These are phyloP conservation scores for Choreutis nemorana DNA, from an alignment of 2,888 invertebrate species.

Conservation along the genomic window DNA sequence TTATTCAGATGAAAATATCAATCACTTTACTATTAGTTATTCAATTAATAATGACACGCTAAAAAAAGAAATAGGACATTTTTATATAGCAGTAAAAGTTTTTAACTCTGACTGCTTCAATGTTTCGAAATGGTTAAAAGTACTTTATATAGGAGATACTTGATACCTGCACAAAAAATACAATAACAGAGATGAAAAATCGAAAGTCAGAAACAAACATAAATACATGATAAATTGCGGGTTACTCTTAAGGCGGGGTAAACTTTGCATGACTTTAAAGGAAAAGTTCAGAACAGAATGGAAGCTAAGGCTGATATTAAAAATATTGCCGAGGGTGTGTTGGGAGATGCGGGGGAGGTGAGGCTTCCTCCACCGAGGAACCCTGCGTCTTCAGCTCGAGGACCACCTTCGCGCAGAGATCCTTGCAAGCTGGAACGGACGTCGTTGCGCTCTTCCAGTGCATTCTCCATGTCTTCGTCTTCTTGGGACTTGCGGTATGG, in stretches of 20 bases:
- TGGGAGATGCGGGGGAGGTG: constrained; percentile 21
- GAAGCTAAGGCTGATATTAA: constrained; percentile 42
- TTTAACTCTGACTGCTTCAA: no score
- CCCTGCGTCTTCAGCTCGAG: constrained; percentile 50
- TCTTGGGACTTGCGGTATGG: constrained; percentile 60
- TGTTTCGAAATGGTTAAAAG: no score
- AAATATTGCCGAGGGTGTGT: constrained; percentile 30
- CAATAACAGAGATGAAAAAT: neutral
- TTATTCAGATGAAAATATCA: no score
- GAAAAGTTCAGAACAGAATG: constrained; percentile 43
- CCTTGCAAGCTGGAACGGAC: constrained; percentile 73
- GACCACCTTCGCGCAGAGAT: constrained; percentile 68
- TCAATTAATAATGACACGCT: no score
- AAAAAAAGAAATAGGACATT: no score
- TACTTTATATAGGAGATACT: no score
- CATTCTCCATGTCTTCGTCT: constrained; percentile 47
- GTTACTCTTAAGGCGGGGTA: constrained; percentile 28
- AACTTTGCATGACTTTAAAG: constrained; percentile 31
- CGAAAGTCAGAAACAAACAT: constrained; percentile 19
- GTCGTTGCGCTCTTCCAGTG: constrained; percentile 51
- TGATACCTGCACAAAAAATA: neutral
- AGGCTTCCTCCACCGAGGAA: constrained; percentile 44
- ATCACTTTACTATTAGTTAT: no score
- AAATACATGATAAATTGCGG: constrained; percentile 19
- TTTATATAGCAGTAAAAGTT: no score